Base-by-base conservation (phyloP, 2,113 vertebrate species). In the Salvelinus namaycush region DNA sequence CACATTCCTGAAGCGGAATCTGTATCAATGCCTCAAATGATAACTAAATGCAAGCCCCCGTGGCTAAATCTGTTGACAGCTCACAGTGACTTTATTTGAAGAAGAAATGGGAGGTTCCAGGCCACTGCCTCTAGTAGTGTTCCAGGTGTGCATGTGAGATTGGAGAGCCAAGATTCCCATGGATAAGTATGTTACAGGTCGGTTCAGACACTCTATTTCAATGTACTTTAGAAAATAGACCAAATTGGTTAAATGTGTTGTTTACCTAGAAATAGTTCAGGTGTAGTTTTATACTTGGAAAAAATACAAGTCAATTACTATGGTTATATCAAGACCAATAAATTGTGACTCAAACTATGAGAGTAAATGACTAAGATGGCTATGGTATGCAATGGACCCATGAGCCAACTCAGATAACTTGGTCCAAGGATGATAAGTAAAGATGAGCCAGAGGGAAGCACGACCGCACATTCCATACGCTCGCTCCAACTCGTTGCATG, bases 31-130 rank as follows among this genome's bases (percentile, higher is more conserved):
- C 18, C 62, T 62, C 22, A 70, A 68, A 26, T 4, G 3, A 72
- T 8, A 70, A 5, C 27, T 29, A 24, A 68, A 20, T 11, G 31
- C 48, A 27, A 57, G 39, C 57, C 59, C 26, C 29, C 8, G n/a
- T 24, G 78, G 70, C 77, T 81, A 71, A 70, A 72, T 77, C 76
- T 84, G 81, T 81, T 83, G 78, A 62, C 71, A 70, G 16, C 73
- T 73, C 64, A n/a, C 54, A 48, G n/a, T 72, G 20, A 70, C 49
- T 70, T 76, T 4, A 64, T 77, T 72, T 18, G 48, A 27, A 44
- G 72, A 66, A 2, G 72, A 66, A 1, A 22, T 54, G 11, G 62
- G 72, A 9, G 26, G 57, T 49, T 20, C 34, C 16, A 7, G 57
- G 75, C 5, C 29, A 57, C 29, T n/a, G 75, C 82, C 84, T 44